A percentile compares a stretch with the other conserved stretches of the same genome.
Evolutionary conservation across 2,888 invertebrate genomes (phyloP).

Genomic region (Parthenolecanium corni): DNA sequence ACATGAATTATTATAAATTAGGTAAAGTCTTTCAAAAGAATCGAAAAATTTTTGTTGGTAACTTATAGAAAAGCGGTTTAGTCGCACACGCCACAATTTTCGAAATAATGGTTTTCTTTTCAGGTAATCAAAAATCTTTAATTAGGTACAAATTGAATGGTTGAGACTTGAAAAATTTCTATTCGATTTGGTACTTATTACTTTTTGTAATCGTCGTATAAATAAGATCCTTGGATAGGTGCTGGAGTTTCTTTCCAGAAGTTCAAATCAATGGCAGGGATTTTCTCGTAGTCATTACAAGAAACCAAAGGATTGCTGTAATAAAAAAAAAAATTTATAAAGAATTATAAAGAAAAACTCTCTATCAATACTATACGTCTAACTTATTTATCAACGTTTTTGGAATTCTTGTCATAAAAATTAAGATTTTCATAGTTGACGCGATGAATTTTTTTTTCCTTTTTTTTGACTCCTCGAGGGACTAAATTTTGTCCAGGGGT

Average conservation of each 20-base stretch:
- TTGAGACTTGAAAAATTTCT: not conserved
- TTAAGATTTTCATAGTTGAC: too few relatives aligned
- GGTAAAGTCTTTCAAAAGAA: not conserved
- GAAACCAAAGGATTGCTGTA: slow-evolving; percentile 46
- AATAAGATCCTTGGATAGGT: not conserved
- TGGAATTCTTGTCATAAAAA: not conserved
- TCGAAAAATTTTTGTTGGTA: not conserved
- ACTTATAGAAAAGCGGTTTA: not conserved
- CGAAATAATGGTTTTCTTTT: too few relatives aligned
- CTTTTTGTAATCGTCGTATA: slow-evolving; percentile 31
- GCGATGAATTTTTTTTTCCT: too few relatives aligned
- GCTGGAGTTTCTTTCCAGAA: slow-evolving; percentile 43
- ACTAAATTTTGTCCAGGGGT: too few relatives aligned
- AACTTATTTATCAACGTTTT: not conserved
- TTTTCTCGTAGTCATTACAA: slow-evolving; percentile 41
- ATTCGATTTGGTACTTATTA: slow-evolving; percentile 2
- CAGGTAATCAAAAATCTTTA: too few relatives aligned
- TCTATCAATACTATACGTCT: not conserved
- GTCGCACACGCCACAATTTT: not conserved
- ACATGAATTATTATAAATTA: not conserved
- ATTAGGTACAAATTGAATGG: too few relatives aligned
- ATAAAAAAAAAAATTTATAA: not conserved
- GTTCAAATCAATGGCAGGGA: slow-evolving; percentile 44
- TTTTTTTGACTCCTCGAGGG: too few relatives aligned
- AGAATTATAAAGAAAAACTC: not conserved